phyloP scores from a whole-genome alignment of 1,140 invertebrate species.

The Tetragonula clypearis region DNA sequence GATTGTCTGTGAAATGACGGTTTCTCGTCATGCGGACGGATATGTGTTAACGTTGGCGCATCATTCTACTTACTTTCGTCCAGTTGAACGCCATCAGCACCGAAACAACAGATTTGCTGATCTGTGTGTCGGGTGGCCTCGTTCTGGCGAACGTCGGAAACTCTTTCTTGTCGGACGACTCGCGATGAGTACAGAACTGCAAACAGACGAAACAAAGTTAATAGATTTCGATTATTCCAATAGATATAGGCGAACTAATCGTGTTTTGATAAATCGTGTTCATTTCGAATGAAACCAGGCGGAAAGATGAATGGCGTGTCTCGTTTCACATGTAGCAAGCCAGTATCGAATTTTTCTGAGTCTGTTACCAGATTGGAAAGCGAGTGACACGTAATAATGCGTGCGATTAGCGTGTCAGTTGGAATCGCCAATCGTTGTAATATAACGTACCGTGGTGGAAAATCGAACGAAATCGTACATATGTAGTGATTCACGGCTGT shows the following conservation, averaged over 20 bases:
- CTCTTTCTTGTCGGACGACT: conserved; percentile 92
- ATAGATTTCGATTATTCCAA: neutral
- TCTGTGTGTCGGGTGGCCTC: conserved; percentile 95
- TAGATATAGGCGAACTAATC: neutral
- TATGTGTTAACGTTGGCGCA: too few relatives aligned
- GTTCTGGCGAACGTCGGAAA: conserved; percentile 97
- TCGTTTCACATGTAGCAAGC: neutral
- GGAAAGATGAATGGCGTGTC: neutral
- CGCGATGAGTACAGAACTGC: conserved; percentile 93
- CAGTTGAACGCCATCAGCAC: conserved; percentile 90
- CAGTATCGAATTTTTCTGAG: conserved; percentile 34
- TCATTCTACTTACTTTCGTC: conserved; percentile 86
- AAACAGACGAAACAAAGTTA: conserved; percentile 17
- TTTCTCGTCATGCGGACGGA: too few relatives aligned
- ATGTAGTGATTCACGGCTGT: neutral
- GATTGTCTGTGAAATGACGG: too few relatives aligned
- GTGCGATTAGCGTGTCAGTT: conserved; percentile 21
- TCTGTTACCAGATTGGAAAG: conserved; percentile 28
- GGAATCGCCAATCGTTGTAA: conserved; percentile 1
- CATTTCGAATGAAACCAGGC: neutral
- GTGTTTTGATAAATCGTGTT: neutral
- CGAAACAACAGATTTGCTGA: conserved; percentile 93
- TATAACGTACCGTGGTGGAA: conserved; percentile 2
- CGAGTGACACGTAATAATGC: conserved; percentile 30
- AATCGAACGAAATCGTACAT: neutral